These are phyloP conservation scores for Ips typographus DNA, from an alignment of 1,140 invertebrate species.

Conservation along the genomic window DNA sequence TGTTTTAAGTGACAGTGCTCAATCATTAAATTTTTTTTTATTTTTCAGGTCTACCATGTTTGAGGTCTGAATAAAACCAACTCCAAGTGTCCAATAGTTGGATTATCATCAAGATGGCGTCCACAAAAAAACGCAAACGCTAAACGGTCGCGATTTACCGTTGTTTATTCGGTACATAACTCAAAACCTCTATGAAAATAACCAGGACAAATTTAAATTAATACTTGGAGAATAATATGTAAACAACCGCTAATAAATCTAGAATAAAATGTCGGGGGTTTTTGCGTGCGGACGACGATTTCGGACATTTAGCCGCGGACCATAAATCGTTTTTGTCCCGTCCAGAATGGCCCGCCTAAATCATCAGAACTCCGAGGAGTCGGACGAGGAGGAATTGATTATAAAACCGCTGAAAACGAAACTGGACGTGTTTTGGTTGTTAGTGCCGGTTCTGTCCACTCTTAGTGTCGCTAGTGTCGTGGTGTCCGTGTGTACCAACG, in stretches of 20 bases:
- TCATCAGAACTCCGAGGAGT: constrained; percentile 19
- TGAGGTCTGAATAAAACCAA: no score
- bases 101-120: no score
- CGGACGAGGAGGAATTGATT: constrained; percentile 29
- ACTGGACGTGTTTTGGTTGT: constrained; percentile 56
- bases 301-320: constrained; percentile 19
- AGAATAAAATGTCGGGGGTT: constrained; percentile 30
- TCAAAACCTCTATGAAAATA: no score
- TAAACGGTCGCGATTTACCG: no score
- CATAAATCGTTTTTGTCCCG: constrained; percentile 16
- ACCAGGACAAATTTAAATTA: constrained; percentile 31
- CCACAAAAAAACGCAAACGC: no score
- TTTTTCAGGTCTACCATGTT: no score
- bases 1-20: no score
- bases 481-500: constrained; percentile 66
- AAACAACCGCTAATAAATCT: constrained; percentile 30
- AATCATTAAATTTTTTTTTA: no score
- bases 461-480: constrained; percentile 64
- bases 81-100: no score
- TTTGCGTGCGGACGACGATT: constrained; percentile 18
- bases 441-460: constrained; percentile 66
- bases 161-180: no score
- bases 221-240: constrained; percentile 27
- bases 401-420: constrained; percentile 31
- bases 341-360: constrained; percentile 29